Base-by-base conservation (phyloP, 2,888 invertebrate species). In the Agrochola litura region DNA sequence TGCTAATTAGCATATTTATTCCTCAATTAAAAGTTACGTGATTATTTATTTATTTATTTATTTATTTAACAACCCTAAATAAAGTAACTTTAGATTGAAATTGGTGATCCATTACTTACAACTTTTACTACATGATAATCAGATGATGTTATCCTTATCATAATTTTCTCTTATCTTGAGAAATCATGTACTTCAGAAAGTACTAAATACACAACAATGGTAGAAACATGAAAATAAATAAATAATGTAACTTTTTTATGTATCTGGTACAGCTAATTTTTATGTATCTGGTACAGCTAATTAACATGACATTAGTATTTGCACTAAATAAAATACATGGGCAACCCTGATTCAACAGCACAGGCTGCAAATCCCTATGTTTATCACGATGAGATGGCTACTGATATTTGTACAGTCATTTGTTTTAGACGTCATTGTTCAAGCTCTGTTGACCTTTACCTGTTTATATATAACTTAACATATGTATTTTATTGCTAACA, bases 331-430 rank as follows among this genome's bases (percentile, higher is more conserved):
- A 30, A 71, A 52, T 71, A 60, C 0, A 0, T 30, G 37, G 12
- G 41, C 30, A 56, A 56, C 78, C 71, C 61, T 78, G 66, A 67
- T 63, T 41, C n/a, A 37, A 25, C 37, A 37, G 8, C 16, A n/a
- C 54, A 76, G 25, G 2, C 49, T 14, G 52, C 46, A 64, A 58
- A 71, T 63, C 54, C 37, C 58, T 61, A 1, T 70, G 41, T 64
- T 72, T 67, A 63, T 63, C 52, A 60, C 19, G 46, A 49, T 58
- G 63, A 78, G 83, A 74, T 82, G 63, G 73, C 46, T 41, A n/a
- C 37, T 71, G 82, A 82, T 79, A 69, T 78, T 82, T 82, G 49
- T 78, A 16, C 16, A 74, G n/a, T 43, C 68, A 79, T 73, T 78
- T 78, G 73, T 82, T 73, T 70, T 56, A 14, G 43, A 68, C 6